Evolutionary conservation across 2,797 vertebrate species (phyloP).

Genomic region (Hipposideros larvatus): DNA sequence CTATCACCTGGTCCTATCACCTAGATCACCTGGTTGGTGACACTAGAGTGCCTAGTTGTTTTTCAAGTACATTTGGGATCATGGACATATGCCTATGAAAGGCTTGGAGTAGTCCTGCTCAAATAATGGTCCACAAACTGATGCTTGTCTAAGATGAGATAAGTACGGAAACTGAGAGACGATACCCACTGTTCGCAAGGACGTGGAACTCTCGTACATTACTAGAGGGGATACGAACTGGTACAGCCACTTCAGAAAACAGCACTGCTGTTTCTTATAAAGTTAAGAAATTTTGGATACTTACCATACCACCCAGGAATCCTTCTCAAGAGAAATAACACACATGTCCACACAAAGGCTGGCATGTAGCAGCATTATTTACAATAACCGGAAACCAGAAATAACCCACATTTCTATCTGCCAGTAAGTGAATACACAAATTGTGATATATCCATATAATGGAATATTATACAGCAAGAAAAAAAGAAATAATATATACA

Average conservation of each 20-base stretch:
- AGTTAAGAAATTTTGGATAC: not conserved
- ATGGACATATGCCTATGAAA: not conserved
- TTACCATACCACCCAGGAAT: not conserved
- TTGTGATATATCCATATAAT: not conserved
- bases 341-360: not conserved
- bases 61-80: not conserved
- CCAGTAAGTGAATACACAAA: not conserved
- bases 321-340: not conserved
- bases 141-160: not conserved
- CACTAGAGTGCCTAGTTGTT: not conserved
- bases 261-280: not conserved
- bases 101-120: not conserved
- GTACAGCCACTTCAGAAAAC: not conserved
- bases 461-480: not conserved
- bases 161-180: not conserved
- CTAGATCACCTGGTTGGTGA: not conserved
- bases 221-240: not conserved
- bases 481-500: not conserved
- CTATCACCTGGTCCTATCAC: too few relatives aligned
- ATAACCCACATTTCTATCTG: not conserved
- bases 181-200: not conserved
- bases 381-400: not conserved
- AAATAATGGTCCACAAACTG: not conserved
- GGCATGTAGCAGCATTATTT: not conserved
- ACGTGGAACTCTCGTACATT: not conserved